Conservation (phyloP, 2,797 vertebrate genomes). For the Xenopus petersii region DNA sequence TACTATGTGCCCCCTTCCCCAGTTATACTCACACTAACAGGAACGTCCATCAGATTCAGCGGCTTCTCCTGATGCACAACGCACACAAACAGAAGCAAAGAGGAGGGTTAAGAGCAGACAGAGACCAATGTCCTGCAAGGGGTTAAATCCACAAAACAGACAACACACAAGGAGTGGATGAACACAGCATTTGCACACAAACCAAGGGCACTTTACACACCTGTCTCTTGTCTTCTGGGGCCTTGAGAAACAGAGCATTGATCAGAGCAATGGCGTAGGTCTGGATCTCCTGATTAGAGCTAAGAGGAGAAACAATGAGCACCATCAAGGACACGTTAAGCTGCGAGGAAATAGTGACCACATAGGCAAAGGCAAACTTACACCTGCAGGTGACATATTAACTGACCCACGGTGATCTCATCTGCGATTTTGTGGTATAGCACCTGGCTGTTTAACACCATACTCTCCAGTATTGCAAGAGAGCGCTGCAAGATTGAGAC, state of each 20-base stretch:
- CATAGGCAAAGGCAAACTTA: conserved; percentile 68
- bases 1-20: conserved; percentile 10
- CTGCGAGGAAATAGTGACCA: not conserved
- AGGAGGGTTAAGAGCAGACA: conserved; percentile 60
- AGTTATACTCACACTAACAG: conserved; percentile 87
- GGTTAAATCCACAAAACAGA: conserved; percentile 38
- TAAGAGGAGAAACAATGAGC: conserved; percentile 57
- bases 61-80: conserved; percentile 82
- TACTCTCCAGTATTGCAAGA: conserved; percentile 94
- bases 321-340: too few relatives aligned
- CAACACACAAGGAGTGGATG: conserved; percentile 4
- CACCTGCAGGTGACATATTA: conserved; percentile 98
- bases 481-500: conserved; percentile 96
- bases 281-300: conserved; percentile 98
- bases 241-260: conserved; percentile 96
- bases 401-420: conserved; percentile 95
- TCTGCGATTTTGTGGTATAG: conserved; percentile 94
- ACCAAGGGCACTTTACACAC: conserved; percentile 60
- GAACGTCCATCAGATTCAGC: conserved; percentile 88
- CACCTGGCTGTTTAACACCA: conserved; percentile 97
- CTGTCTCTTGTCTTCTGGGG: conserved; percentile 95
- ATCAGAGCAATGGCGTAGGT: conserved; percentile 97
- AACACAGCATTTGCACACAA: not conserved
- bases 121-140: conserved; percentile 53
- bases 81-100: conserved; percentile 75